Evolutionary conservation across 2,888 invertebrate genomes (phyloP).

Genomic region (Spicauda simplicius): DNA sequence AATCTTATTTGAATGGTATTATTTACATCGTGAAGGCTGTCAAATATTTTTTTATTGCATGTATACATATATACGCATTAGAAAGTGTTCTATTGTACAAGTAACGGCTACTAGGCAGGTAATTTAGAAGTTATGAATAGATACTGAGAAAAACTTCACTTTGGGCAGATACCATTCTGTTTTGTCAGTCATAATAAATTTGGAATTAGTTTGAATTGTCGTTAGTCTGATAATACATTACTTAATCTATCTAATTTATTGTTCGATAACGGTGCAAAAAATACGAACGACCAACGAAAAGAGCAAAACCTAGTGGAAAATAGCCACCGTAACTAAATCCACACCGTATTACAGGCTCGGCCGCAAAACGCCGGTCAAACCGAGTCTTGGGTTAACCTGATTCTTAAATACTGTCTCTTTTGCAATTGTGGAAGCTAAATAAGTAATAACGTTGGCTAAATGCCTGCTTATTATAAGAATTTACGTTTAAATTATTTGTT

Average conservation of each 20-base stretch:
- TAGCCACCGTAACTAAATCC: constrained; percentile 37
- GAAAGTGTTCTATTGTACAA: too few relatives aligned
- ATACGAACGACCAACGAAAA: constrained; percentile 9
- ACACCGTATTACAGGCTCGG: constrained; percentile 39
- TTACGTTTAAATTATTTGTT: too few relatives aligned
- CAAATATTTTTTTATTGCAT: constrained; percentile 1
- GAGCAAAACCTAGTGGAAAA: constrained; percentile 6
- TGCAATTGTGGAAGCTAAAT: background rate
- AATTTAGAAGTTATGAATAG: background rate
- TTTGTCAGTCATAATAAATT: background rate
- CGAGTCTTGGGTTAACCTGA: constrained; percentile 41
- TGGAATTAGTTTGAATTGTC: background rate
- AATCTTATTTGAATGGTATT: constrained; percentile 23
- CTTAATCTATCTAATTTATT: constrained; percentile 4
- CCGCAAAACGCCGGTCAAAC: constrained; percentile 51
- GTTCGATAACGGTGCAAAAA: background rate
- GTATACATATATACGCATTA: background rate
- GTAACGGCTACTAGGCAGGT: too few relatives aligned
- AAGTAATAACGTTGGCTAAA: background rate
- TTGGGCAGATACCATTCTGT: background rate
- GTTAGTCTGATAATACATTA: background rate
- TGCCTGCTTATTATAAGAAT: background rate
- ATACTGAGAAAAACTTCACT: background rate
- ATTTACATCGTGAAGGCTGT: constrained; percentile 9
- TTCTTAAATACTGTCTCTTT: constrained; percentile 4